Conservation (phyloP, 2,113 vertebrate species). For the Fulmarus glacialis region DNA sequence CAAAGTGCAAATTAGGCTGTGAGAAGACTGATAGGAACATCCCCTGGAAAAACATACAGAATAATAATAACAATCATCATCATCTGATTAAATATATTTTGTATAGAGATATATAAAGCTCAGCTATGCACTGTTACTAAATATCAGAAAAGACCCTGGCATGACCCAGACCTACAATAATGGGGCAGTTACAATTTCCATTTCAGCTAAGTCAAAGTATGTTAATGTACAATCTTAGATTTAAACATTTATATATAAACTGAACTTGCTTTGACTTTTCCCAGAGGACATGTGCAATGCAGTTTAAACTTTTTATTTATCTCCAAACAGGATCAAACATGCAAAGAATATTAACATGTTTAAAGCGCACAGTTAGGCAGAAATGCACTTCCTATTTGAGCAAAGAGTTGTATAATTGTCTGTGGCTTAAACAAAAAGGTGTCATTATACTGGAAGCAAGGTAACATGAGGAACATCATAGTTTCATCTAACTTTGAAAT, state of each 20-base stretch:
- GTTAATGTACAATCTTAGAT: constrained; percentile 25
- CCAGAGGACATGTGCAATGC: constrained; percentile 12
- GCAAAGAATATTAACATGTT: neutral
- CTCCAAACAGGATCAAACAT: neutral
- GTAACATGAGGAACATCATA: neutral
- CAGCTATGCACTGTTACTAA: constrained; percentile 24
- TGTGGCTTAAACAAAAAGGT: neutral
- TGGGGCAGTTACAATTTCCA: neutral
- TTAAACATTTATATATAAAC: constrained; percentile 41
- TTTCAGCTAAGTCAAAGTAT: constrained; percentile 34
- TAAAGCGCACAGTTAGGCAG: neutral
- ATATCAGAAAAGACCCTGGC: constrained; percentile 23
- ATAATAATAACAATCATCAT: neutral
- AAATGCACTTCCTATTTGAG: constrained; percentile 1
- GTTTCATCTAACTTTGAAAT: constrained; percentile 18
- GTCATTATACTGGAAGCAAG: neutral
- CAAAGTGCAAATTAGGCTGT: neutral
- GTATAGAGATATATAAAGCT: constrained; percentile 1
- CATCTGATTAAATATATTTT: neutral
- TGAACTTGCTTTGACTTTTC: constrained; percentile 68
- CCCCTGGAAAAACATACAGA: neutral
- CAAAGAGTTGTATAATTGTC: neutral
- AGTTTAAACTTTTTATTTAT: constrained; percentile 12
- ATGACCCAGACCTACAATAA: neutral
- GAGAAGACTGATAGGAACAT: neutral